Base-by-base conservation (phyloP, 1,140 invertebrate species). In the Nephotettix cincticeps region DNA sequence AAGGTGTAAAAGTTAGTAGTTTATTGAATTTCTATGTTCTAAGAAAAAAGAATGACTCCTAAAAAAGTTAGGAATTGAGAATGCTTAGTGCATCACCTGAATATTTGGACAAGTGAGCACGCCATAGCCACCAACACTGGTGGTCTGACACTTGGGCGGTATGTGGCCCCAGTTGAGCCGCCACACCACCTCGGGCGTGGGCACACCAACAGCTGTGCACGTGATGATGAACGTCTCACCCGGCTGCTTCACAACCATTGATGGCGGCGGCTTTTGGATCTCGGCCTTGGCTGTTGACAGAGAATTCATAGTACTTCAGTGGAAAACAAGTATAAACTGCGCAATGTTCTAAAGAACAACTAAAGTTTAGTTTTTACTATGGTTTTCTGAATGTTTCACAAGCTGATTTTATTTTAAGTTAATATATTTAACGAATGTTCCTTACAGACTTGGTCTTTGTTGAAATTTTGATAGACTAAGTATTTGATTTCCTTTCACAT, bases 81-180 rank as follows among this genome's bases (percentile, higher is more conserved):
- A n/a, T n/a, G n/a, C n/a, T n/a, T n/a, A n/a, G 32, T 36, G 4
- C 32, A 56, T 21, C 68, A 84, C 80, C 77, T 87, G 84, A 76
- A 94, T 91, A 73, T 95, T 81, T 0, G 88, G 87, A 77, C 97
- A 96, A 0, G 87, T 91, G 0, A 99, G 82, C 0, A 85, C 89
- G 19, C 97, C 97, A 0, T 89, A 84, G 13, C 96, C 97, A 73
- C 91, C 87, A 0, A 84, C 82, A 75, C 90, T 96, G 0, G 86
- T 89, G 1, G 87, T 89, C 0, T 77, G 83, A 79, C 96, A 96
- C 78, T 97, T 93, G 1, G 87, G 81, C 0, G 96, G 95, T 25
- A 99, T 90, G 77, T 98, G 94, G 1, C 96, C 94, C 97, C 97
- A 99, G 83, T 99, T 99, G 0, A 96, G 84, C 66, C 97, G 88